A percentile compares a stretch with the other conserved stretches of the same genome.
Evolutionary conservation across 2,113 vertebrate species (phyloP).

Genomic region (Sitta europaea): DNA sequence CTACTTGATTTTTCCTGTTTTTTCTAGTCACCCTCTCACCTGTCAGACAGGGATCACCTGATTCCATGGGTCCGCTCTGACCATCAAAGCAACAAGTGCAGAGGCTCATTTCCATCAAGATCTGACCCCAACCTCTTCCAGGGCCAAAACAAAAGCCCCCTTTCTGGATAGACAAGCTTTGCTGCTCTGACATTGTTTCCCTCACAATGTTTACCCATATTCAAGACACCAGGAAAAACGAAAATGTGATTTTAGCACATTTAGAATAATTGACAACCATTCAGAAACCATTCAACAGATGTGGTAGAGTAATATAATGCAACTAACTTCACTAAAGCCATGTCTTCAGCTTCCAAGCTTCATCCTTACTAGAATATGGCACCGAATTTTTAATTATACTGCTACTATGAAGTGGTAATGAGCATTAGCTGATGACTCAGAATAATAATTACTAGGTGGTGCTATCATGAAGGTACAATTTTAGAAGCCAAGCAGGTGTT

Average conservation of each 20-base stretch:
- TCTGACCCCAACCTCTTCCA: background rate
- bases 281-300: background rate
- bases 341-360: background rate
- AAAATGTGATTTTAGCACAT: background rate
- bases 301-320: background rate
- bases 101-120: background rate
- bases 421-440: constrained; percentile 63
- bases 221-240: background rate
- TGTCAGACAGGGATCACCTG: background rate
- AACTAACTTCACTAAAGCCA: background rate
- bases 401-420: constrained; percentile 51
- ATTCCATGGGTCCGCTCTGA: background rate
- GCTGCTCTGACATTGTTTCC: background rate
- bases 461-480: constrained; percentile 56
- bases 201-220: background rate
- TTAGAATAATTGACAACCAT: background rate
- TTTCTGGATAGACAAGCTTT: background rate
- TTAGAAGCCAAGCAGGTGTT: constrained; percentile 68
- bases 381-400: constrained; percentile 60
- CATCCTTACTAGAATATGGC: background rate
- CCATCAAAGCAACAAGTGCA: background rate
- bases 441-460: constrained; percentile 68
- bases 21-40: background rate
- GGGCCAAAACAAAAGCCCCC: background rate
- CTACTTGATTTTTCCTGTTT: background rate